A percentile compares a stretch with the other conserved stretches of the same genome.
These are phyloP conservation scores for Pristionchus entomophagus DNA, from an alignment of 2,888 invertebrate genomes.

Conservation along the genomic window DNA sequence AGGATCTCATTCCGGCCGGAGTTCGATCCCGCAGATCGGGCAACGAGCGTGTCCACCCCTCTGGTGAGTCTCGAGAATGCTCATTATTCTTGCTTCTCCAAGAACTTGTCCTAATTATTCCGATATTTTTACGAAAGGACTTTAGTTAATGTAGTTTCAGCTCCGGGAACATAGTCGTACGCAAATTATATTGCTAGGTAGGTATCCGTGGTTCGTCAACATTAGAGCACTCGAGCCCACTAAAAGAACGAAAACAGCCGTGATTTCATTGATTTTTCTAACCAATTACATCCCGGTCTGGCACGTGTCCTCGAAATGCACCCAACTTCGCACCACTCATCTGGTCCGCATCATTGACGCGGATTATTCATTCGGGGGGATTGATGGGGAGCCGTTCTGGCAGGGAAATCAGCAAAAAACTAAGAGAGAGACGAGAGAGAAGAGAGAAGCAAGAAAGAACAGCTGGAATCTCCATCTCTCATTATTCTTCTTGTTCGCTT, in stretches of 20 bases:
- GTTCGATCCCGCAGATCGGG: background rate
- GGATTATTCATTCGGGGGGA: constrained; percentile 27
- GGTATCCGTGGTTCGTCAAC: too few relatives aligned
- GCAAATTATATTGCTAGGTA: too few relatives aligned
- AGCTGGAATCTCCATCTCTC: background rate
- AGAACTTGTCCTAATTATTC: too few relatives aligned
- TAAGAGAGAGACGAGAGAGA: background rate
- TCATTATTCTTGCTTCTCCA: too few relatives aligned
- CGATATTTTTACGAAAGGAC: too few relatives aligned
- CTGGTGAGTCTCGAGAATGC: background rate
- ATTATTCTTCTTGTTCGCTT: background rate
- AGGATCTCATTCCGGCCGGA: background rate
- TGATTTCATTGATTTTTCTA: too few relatives aligned
- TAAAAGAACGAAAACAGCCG: too few relatives aligned
- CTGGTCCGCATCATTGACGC: constrained; percentile 7
- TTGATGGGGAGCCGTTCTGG: background rate
- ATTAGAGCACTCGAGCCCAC: too few relatives aligned
- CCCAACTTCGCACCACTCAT: constrained; percentile 4
- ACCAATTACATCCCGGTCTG: too few relatives aligned
- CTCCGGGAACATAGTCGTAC: too few relatives aligned
- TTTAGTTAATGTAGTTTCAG: too few relatives aligned
- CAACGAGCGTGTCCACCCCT: constrained; percentile 3
- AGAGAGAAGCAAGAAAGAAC: background rate
- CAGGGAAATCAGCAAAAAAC: background rate
- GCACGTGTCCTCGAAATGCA: constrained; percentile 1